phyloP scores from a whole-genome alignment of 53 echinoderm and acorn worm species.

The Paracentrotus lividus region DNA sequence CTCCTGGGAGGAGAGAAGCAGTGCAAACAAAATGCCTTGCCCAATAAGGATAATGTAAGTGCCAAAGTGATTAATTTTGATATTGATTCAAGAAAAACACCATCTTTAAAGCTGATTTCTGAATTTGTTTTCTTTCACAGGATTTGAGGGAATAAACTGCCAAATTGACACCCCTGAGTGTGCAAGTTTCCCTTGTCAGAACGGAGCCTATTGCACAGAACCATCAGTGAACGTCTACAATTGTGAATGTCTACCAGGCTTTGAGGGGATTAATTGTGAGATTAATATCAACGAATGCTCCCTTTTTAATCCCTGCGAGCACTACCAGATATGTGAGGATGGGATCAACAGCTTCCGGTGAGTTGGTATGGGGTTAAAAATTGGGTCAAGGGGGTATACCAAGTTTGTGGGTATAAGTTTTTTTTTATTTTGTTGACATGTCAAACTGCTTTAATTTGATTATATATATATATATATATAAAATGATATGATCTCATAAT shows the following conservation, averaged over 20 bases:
- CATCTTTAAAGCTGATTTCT: neutral
- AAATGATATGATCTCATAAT: too few relatives aligned
- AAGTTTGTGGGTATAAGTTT: too few relatives aligned
- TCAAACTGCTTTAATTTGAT: too few relatives aligned
- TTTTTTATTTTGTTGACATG: too few relatives aligned
- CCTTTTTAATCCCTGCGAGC: slow-evolving; percentile 73
- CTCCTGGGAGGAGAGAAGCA: too few relatives aligned
- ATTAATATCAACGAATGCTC: slow-evolving; percentile 91
- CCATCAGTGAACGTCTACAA: slow-evolving; percentile 72
- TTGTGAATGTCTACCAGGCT: slow-evolving; percentile 89
- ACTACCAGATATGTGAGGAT: slow-evolving; percentile 88
- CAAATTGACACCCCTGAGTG: slow-evolving; percentile 89
- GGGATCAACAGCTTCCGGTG: slow-evolving; percentile 92
- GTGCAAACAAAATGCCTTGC: too few relatives aligned
- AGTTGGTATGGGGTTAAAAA: neutral
- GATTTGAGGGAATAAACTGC: slow-evolving; percentile 87
- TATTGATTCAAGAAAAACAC: too few relatives aligned
- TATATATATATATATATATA: too few relatives aligned
- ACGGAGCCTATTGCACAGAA: slow-evolving; percentile 84
- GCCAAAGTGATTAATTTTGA: too few relatives aligned
- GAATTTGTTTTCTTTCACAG: slow-evolving; percentile 54
- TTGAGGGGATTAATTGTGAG: slow-evolving; percentile 83
- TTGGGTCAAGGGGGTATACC: slow-evolving; percentile 40
- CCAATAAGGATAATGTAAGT: too few relatives aligned
- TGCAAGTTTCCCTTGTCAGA: slow-evolving; percentile 84